Conservation (phyloP, 2,797 vertebrate genomes). For the Capromys pilorides region DNA sequence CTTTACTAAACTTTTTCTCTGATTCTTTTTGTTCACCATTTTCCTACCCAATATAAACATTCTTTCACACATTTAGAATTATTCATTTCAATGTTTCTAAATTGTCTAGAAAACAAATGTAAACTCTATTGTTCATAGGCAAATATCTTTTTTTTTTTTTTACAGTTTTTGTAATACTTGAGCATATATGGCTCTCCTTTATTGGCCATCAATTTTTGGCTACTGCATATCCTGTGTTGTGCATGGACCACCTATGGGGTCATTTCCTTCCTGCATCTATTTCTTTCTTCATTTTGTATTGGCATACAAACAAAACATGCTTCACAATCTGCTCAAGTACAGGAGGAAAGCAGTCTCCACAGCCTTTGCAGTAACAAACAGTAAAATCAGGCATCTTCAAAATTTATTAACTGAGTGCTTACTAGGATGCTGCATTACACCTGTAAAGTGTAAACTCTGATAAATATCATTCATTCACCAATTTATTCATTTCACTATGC, state of each 20-base stretch:
- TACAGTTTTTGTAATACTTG: neutral
- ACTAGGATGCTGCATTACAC: neutral
- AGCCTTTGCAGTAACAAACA: neutral
- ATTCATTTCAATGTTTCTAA: neutral
- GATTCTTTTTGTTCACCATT: neutral
- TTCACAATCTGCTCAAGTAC: neutral
- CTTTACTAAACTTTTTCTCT: neutral
- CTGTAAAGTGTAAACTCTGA: neutral
- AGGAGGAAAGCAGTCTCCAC: neutral
- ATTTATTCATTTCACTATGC: neutral
- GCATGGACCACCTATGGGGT: neutral
- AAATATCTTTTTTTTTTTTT: neutral
- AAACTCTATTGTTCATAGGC: neutral
- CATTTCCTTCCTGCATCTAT: neutral
- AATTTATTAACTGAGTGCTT: neutral
- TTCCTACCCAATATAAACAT: neutral
- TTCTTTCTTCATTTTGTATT: neutral
- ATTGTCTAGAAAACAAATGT: neutral
- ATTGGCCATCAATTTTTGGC: neutral
- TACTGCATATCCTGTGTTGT: neutral
- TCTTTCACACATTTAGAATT: neutral
- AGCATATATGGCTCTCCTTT: neutral
- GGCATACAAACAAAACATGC: neutral
- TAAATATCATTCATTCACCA: neutral
- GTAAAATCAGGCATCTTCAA: slow-evolving; percentile 26